These are phyloP conservation scores for Cygnus atratus DNA, from an alignment of 2,113 vertebrate species.

Conservation along the genomic window DNA sequence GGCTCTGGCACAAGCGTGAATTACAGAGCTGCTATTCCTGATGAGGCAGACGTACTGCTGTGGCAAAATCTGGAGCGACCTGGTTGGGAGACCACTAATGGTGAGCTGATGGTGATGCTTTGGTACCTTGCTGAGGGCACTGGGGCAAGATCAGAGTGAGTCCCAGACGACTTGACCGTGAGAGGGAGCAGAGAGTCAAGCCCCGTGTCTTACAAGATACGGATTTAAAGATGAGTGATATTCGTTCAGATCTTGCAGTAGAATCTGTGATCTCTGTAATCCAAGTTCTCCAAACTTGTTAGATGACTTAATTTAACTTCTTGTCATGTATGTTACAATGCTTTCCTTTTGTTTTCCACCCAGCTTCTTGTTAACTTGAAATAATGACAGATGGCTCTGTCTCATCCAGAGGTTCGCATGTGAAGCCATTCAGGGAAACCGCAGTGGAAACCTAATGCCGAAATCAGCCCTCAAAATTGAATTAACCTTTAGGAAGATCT, in stretches of 20 bases:
- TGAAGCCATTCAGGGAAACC: neutral
- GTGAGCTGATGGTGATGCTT: neutral
- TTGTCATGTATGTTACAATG: neutral
- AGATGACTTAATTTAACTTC: neutral
- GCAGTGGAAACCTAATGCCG: neutral
- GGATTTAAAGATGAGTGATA: neutral
- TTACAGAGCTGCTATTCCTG: neutral
- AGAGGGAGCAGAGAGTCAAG: neutral
- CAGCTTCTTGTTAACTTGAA: neutral
- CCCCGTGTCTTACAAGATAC: fast-evolving
- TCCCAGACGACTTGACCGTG: neutral
- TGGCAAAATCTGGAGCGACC: neutral
- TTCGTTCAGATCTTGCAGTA: neutral
- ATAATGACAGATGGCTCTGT: neutral
- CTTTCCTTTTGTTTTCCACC: neutral
- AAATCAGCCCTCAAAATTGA: neutral
- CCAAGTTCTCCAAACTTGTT: neutral
- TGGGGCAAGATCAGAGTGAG: neutral
- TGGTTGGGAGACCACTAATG: neutral
- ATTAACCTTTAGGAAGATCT: constrained; percentile 8
- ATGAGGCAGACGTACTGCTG: neutral
- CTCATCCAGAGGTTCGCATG: neutral
- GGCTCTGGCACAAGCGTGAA: neutral
- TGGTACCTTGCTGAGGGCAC: neutral
- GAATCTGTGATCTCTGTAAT: neutral